Conservation (phyloP, 2,113 vertebrate species). For the Channa argus region DNA sequence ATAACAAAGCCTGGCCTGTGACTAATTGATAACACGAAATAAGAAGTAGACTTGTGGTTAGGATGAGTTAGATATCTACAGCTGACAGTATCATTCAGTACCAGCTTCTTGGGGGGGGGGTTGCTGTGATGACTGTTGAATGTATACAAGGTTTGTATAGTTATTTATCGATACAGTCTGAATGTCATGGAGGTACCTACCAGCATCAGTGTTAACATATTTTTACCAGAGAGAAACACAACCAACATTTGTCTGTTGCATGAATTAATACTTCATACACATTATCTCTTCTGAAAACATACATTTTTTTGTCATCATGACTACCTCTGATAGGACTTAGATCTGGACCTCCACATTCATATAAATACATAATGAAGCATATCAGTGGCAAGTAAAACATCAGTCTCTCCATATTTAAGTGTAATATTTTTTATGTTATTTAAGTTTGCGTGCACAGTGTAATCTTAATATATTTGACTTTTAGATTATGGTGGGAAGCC, state of each 20-base stretch:
- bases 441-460: conserved; percentile 38
- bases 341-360: conserved; percentile 18
- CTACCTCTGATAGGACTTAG: conserved; percentile 58
- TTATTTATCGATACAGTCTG: neutral
- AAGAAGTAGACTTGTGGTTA: neutral
- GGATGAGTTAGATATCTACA: conserved; percentile 5
- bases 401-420: neutral
- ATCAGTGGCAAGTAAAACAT: conserved; percentile 39
- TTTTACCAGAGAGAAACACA: conserved; percentile 7
- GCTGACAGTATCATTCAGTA: neutral
- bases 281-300: neutral
- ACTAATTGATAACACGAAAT: conserved; percentile 20
- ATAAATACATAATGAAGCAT: conserved; percentile 25
- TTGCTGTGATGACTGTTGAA: neutral
- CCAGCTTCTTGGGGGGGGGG: neutral
- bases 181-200: neutral
- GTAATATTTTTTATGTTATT: conserved; percentile 16
- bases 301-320: conserved; percentile 22
- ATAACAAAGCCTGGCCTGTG: neutral
- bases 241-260: neutral
- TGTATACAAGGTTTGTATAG: neutral
- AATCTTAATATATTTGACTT: conserved; percentile 44
- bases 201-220: conserved; percentile 11
- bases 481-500: conserved; percentile 24
- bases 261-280: conserved; percentile 7